phyloP scores from a whole-genome alignment of 2,113 vertebrate species.

The Mormyrus lacerda region DNA sequence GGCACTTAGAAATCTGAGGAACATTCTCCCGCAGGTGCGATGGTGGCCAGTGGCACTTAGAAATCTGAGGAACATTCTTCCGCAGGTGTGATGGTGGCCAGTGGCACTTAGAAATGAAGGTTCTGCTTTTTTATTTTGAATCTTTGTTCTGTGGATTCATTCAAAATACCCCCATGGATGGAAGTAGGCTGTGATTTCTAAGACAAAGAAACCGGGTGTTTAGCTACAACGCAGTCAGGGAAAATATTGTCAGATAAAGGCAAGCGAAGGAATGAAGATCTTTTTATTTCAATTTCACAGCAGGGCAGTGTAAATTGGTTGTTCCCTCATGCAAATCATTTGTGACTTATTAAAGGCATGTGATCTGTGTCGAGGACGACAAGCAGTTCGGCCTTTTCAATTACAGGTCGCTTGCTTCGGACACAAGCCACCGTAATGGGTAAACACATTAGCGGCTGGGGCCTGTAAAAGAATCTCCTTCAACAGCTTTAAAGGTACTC shows the following conservation, averaged over 20 bases:
- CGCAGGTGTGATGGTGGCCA: background rate
- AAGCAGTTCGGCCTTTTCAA: constrained; percentile 37
- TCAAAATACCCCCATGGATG: background rate
- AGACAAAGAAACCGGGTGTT: background rate
- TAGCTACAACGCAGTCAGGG: background rate
- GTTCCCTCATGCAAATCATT: constrained; percentile 48
- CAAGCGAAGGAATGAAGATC: background rate
- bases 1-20: background rate
- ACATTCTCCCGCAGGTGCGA: background rate
- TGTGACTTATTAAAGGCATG: constrained; percentile 41
- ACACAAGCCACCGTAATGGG: constrained; percentile 23
- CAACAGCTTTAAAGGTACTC: background rate
- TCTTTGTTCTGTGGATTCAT: background rate
- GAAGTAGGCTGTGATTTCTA: background rate
- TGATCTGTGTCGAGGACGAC: constrained; percentile 27
- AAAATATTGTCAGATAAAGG: background rate
- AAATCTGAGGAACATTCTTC: background rate
- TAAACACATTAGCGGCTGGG: constrained; percentile 18
- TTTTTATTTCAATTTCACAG: constrained; percentile 9
- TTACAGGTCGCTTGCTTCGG: constrained; percentile 36
- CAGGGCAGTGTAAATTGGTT: constrained; percentile 40
- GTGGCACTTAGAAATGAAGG: background rate
- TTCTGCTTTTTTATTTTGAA: background rate
- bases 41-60: background rate
- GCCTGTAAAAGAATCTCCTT: constrained; percentile 3